phyloP scores from a whole-genome alignment of 37 sponge, comb jelly and placozoan species.

The Spongia lamella region DNA sequence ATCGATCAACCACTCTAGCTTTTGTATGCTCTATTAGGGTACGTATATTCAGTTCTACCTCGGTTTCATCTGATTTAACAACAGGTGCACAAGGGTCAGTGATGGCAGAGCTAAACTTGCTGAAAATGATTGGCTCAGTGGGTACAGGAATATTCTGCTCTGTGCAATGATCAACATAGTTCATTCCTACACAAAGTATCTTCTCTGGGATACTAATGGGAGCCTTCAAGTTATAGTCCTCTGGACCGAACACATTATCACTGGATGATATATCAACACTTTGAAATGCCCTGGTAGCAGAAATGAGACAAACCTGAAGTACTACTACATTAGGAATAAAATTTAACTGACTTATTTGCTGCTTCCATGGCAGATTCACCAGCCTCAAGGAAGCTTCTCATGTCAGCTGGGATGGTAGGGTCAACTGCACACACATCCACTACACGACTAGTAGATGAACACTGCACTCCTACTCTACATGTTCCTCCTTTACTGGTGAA shows the following conservation, averaged over 20 bases:
- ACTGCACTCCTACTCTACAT: too few relatives aligned
- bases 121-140: slow-evolving; percentile 81
- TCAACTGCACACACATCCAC: slow-evolving; percentile 75
- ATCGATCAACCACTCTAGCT: too few relatives aligned
- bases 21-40: too few relatives aligned
- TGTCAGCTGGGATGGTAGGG: slow-evolving; percentile 67
- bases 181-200: slow-evolving; percentile 84
- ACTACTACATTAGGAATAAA: background rate
- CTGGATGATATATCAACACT: slow-evolving; percentile 4
- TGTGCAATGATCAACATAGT: slow-evolving; percentile 85
- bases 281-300: slow-evolving; percentile 42
- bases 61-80: slow-evolving; percentile 32
- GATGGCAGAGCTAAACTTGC: slow-evolving; percentile 84
- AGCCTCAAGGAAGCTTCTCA: slow-evolving; percentile 61
- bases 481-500: too few relatives aligned
- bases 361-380: slow-evolving; percentile 48
- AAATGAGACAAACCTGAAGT: too few relatives aligned
- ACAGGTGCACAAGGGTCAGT: slow-evolving; percentile 79
- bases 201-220: slow-evolving; percentile 81
- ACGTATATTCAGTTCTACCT: slow-evolving; percentile 52
- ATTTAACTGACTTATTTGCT: slow-evolving; percentile 40
- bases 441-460: slow-evolving; percentile 26
- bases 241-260: slow-evolving; percentile 34
- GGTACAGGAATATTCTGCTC: slow-evolving; percentile 89
- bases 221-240: slow-evolving; percentile 45